These are phyloP conservation scores for Macquaria ambigua DNA, from an alignment of 2,113 vertebrate genomes.

Conservation along the genomic window DNA sequence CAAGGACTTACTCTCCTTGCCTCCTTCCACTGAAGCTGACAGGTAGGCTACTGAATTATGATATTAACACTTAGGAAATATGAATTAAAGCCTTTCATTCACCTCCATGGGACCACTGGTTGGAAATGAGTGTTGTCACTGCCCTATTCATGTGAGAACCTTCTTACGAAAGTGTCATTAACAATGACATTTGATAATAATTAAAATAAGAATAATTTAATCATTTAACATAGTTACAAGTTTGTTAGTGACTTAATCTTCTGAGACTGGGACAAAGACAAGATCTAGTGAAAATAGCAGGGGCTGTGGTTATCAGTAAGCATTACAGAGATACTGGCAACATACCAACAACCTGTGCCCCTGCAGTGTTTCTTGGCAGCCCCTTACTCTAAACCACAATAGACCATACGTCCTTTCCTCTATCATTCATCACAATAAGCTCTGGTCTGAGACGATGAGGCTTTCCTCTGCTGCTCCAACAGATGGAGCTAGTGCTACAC, in stretches of 20 bases:
- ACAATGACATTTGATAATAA: neutral
- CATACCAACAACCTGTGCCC: neutral
- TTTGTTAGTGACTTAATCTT: neutral
- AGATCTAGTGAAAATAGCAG: neutral
- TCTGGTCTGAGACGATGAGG: neutral
- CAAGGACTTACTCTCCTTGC: conserved; percentile 30
- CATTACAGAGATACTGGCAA: neutral
- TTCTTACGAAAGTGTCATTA: neutral
- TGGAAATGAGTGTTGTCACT: conserved; percentile 9
- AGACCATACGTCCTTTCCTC: neutral
- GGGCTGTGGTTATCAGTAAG: neutral
- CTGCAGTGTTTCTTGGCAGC: conserved; percentile 16
- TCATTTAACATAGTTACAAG: neutral
- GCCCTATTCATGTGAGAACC: neutral
- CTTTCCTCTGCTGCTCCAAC: conserved; percentile 52
- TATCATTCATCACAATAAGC: conserved; percentile 32
- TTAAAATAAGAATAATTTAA: neutral
- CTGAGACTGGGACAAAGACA: neutral
- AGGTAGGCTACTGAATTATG: conserved; percentile 55
- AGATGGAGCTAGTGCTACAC: conserved; percentile 74
- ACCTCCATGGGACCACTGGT: neutral
- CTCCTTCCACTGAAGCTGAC: conserved; percentile 40
- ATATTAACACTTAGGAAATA: conserved; percentile 54
- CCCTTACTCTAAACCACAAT: neutral
- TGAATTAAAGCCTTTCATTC: conserved; percentile 30